phyloP scores from a whole-genome alignment of 1,140 invertebrate genomes.

The Drosophila leontia region DNA sequence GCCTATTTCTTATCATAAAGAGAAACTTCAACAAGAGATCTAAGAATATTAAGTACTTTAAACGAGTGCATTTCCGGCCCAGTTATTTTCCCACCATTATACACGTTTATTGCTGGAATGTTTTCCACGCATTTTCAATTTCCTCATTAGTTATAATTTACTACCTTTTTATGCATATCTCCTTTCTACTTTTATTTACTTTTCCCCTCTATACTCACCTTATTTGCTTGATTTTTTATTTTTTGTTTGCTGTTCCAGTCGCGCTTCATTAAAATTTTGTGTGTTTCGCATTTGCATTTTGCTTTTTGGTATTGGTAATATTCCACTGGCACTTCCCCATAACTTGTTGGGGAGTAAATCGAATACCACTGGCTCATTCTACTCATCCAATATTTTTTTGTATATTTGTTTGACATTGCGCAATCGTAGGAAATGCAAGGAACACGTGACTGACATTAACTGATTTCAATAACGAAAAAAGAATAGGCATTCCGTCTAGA shows the following conservation, averaged over 20 bases:
- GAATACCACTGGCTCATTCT: not conserved
- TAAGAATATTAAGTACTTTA: too few relatives aligned
- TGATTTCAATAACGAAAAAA: constrained; percentile 24
- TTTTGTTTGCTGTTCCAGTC: constrained; percentile 9
- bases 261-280: constrained; percentile 49
- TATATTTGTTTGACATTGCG: constrained; percentile 24
- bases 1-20: too few relatives aligned
- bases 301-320: constrained; percentile 41
- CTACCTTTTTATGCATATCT: not conserved
- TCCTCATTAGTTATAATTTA: not conserved
- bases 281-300: constrained; percentile 64
- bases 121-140: not conserved
- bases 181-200: not conserved
- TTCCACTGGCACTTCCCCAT: constrained; percentile 59
- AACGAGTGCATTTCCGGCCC: too few relatives aligned
- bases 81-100: not conserved
- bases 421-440: constrained; percentile 29
- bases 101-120: not conserved
- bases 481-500: not conserved
- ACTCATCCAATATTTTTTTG: not conserved
- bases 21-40: not conserved
- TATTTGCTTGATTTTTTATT: constrained; percentile 9
- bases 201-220: not conserved
- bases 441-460: constrained; percentile 71
- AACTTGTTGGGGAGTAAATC: constrained; percentile 28